Evolutionary conservation across 1,140 invertebrate species (phyloP).

Genomic region (Brachionus calyciflorus): DNA sequence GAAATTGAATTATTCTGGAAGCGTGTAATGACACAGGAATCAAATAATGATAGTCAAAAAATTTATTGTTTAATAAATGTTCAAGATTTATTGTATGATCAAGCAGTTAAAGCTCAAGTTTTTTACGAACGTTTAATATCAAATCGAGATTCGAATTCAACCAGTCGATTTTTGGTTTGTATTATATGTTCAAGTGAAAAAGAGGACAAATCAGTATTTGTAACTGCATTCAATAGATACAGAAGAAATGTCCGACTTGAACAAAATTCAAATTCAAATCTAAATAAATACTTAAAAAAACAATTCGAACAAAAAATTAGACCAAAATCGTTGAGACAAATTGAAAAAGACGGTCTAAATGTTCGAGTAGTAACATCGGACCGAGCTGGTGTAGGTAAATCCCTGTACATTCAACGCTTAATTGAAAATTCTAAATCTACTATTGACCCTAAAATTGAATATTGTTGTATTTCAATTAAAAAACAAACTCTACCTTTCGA

Average conservation of each 20-base stretch:
- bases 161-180: not conserved
- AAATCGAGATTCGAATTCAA: not conserved
- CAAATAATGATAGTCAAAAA: not conserved
- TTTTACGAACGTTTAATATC: not conserved
- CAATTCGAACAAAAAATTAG: slow-evolving; percentile 28
- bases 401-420: slow-evolving; percentile 50
- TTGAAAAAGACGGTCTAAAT: slow-evolving; percentile 50
- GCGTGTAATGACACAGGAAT: not conserved
- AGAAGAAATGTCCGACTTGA: slow-evolving; percentile 48
- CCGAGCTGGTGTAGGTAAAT: slow-evolving; percentile 15
- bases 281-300: slow-evolving; percentile 47
- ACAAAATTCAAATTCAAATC: not conserved
- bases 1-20: slow-evolving; percentile 50
- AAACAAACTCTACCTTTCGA: slow-evolving; percentile 10
- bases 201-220: slow-evolving; percentile 51
- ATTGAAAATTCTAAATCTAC: slow-evolving; percentile 44
- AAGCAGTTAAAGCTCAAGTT: slow-evolving; percentile 2
- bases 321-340: slow-evolving; percentile 30
- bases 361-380: slow-evolving; percentile 47
- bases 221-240: slow-evolving; percentile 51
- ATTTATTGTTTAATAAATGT: slow-evolving; percentile 26
- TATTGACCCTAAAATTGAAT: not conserved
- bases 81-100: slow-evolving; percentile 21
- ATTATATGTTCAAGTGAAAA: slow-evolving; percentile 51
- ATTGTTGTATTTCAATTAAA: slow-evolving; percentile 16